Percentiles rank a stretch among this genome's conserved stretches.
phyloP scores from a whole-genome alignment of 1,140 invertebrate species.

The Sminthurinus signatus region DNA sequence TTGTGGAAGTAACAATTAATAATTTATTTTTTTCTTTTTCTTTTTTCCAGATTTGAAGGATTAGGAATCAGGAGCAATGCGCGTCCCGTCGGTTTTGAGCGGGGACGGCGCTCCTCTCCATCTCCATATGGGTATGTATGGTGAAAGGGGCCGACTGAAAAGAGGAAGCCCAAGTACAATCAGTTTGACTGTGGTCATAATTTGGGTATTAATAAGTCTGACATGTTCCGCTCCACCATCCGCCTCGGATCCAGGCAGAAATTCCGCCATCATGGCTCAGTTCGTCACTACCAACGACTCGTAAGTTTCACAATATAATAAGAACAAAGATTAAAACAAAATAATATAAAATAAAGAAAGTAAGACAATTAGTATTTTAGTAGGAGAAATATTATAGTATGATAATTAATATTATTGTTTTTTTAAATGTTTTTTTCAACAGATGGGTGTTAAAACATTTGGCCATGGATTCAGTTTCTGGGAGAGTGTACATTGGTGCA shows the following conservation, averaged over 20 bases:
- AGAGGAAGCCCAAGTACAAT: neutral
- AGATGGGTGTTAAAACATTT: slow-evolving; percentile 58
- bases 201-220: slow-evolving; percentile 32
- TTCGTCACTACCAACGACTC: slow-evolving; percentile 46
- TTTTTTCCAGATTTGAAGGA: slow-evolving; percentile 29
- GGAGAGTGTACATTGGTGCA: slow-evolving; percentile 68
- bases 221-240: slow-evolving; percentile 19
- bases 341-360: no score
- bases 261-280: slow-evolving; percentile 38
- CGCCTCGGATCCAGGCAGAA: neutral
- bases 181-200: slow-evolving; percentile 15
- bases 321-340: no score
- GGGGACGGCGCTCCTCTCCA: slow-evolving; percentile 21
- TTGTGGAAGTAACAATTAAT: no score
- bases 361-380: no score
- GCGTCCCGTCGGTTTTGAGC: slow-evolving; percentile 33
- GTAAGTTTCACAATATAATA: no score
- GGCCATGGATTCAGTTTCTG: slow-evolving; percentile 54
- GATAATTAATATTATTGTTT: no score
- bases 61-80: slow-evolving; percentile 20
- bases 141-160: neutral
- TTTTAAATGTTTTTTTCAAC: no score
- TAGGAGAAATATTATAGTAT: no score
- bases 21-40: neutral
- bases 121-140: neutral